Percentiles rank a stretch among this genome's conserved stretches.
phyloP scores from a whole-genome alignment of 2,888 invertebrate genomes.

The Camptogramma bilineatum region DNA sequence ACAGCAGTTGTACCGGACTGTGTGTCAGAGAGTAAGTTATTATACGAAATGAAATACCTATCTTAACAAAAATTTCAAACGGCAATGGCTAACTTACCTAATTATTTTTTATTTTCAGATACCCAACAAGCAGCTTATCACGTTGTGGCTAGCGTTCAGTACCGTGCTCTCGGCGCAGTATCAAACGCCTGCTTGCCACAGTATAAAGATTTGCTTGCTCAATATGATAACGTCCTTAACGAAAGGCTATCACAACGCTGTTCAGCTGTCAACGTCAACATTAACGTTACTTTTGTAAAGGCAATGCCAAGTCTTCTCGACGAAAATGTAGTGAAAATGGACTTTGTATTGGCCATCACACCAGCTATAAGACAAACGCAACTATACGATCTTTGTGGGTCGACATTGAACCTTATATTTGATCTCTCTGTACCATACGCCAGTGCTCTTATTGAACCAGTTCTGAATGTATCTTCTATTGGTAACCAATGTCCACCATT shows the following conservation, averaged over 20 bases:
- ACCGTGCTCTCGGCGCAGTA: conserved; percentile 95
- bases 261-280: conserved; percentile 97
- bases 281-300: conserved; percentile 96
- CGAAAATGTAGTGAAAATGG: conserved; percentile 95
- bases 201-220: conserved; percentile 92
- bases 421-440: conserved; percentile 97
- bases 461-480: conserved; percentile 94
- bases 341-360: conserved; percentile 94
- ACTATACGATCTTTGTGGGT: conserved; percentile 97
- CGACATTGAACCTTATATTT: conserved; percentile 96
- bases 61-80: not conserved
- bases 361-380: conserved; percentile 96
- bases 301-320: conserved; percentile 92
- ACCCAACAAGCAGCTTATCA: conserved; percentile 98
- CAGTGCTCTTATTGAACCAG: conserved; percentile 94
- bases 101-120: conserved; percentile 81
- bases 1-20: conserved; percentile 97
- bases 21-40: conserved; percentile 92
- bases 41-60: not conserved
- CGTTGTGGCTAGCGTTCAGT: conserved; percentile 93
- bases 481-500: conserved; percentile 97
- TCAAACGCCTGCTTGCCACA: conserved; percentile 93
- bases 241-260: conserved; percentile 94
- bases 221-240: conserved; percentile 92
- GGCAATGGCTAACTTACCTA: not conserved